Percentiles rank a stretch among this genome's conserved stretches.
Evolutionary conservation across 23 tunicate genomes (phyloP).

Genomic region (Halocynthia aurantium): DNA sequence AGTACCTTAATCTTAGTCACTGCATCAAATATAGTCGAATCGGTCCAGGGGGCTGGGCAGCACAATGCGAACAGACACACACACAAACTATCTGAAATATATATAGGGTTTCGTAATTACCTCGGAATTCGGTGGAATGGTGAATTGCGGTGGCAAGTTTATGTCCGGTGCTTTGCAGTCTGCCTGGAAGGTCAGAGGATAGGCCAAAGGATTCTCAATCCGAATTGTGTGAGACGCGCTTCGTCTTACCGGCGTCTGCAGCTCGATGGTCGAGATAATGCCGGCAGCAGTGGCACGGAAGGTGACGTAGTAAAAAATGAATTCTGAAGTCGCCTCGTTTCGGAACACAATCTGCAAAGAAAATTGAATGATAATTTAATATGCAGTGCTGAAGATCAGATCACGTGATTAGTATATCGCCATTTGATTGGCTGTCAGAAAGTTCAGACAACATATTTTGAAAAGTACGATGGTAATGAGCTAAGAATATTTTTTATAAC

Average conservation of each 20-base stretch:
- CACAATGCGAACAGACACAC: too few relatives aligned
- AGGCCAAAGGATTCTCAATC: slow-evolving; percentile 73
- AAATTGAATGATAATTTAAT: neutral
- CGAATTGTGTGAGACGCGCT: slow-evolving; percentile 63
- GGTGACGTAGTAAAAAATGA: slow-evolving; percentile 86
- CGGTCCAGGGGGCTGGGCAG: too few relatives aligned
- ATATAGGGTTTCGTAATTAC: slow-evolving; percentile 14
- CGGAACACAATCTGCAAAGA: slow-evolving; percentile 64
- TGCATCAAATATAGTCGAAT: too few relatives aligned
- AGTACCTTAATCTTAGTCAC: too few relatives aligned
- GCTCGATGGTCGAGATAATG: slow-evolving; percentile 71
- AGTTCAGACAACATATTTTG: too few relatives aligned
- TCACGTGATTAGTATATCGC: too few relatives aligned
- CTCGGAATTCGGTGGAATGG: slow-evolving; percentile 88
- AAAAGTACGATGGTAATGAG: too few relatives aligned
- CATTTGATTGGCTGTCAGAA: too few relatives aligned
- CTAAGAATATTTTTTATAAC: too few relatives aligned
- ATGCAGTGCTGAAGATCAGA: too few relatives aligned
- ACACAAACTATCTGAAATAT: neutral
- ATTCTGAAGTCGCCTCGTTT: slow-evolving; percentile 87
- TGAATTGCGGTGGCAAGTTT: slow-evolving; percentile 81
- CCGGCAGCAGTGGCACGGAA: slow-evolving; percentile 88
- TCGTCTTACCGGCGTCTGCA: slow-evolving; percentile 85
- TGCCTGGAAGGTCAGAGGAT: slow-evolving; percentile 72
- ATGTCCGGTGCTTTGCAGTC: slow-evolving; percentile 93